Conservation (phyloP, 1,140 invertebrate genomes). For the Oedothorax gibbosus region DNA sequence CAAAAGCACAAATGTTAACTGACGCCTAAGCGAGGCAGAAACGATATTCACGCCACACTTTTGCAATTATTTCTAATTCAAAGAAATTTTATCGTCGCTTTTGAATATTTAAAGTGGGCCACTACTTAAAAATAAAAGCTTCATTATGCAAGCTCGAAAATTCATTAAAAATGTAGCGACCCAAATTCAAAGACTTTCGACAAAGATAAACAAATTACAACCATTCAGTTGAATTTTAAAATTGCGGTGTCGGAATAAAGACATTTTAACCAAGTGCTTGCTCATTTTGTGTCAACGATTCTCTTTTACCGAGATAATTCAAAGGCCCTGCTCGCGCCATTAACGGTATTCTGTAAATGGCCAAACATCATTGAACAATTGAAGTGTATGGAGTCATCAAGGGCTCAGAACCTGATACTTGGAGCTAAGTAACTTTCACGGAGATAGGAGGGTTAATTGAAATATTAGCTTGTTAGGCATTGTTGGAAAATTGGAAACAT, state of each 20-base stretch:
- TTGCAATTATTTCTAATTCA: conserved; percentile 41
- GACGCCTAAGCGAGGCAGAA: not conserved
- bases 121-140: conserved; percentile 34
- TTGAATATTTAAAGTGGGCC: conserved; percentile 30
- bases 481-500: too few relatives aligned
- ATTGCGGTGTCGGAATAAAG: not conserved
- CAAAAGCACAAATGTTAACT: not conserved
- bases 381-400: conserved; percentile 9
- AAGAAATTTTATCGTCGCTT: conserved; percentile 23
- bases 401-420: conserved; percentile 7
- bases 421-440: too few relatives aligned
- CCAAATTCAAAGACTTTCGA: not conserved
- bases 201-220: conserved; percentile 36
- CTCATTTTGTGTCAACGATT: conserved; percentile 16
- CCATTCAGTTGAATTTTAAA: conserved; percentile 37
- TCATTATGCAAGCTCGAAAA: conserved; percentile 12
- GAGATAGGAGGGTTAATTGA: too few relatives aligned
- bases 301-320: conserved; percentile 24
- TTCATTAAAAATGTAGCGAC: conserved; percentile 46
- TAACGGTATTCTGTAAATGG: conserved; percentile 36
- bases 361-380: conserved; percentile 31
- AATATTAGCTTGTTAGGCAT: too few relatives aligned
- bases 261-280: conserved; percentile 18
- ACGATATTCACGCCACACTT: conserved; percentile 11
- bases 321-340: conserved; percentile 9